Conservation (phyloP, 1,140 invertebrate genomes). For the Tetramorium parvispinum region DNA sequence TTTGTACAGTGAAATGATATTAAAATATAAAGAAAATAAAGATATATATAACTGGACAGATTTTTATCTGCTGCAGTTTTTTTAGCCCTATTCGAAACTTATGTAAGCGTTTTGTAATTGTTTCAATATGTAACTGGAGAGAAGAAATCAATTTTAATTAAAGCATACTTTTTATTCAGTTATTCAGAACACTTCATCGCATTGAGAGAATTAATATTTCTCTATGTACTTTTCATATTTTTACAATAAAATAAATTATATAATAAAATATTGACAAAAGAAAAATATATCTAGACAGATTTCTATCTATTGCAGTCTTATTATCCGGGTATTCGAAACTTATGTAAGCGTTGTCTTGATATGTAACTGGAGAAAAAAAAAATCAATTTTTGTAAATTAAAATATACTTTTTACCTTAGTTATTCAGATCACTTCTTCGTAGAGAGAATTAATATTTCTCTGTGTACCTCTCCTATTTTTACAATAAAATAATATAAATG, state of each 20-base stretch:
- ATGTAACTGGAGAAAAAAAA: background rate
- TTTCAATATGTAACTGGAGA: background rate
- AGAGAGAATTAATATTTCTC: no score
- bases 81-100: no score
- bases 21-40: no score
- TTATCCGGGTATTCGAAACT: no score
- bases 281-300: no score
- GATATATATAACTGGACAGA: no score
- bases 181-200: background rate
- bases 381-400: background rate
- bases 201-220: no score
- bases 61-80: no score
- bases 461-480: background rate
- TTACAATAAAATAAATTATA: background rate
- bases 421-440: background rate
- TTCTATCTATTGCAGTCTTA: no score
- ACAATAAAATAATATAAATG: conserved; percentile 3
- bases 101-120: no score
- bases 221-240: background rate
- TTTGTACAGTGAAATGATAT: background rate
- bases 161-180: background rate
- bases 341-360: background rate
- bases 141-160: conserved; percentile 5
- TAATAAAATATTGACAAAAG: no score
- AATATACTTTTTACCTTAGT: background rate